Evolutionary conservation across 2,113 vertebrate species (phyloP), one percentile per base, ranked within the genome.

Genomic region (Etheostoma spectabile): DNA sequence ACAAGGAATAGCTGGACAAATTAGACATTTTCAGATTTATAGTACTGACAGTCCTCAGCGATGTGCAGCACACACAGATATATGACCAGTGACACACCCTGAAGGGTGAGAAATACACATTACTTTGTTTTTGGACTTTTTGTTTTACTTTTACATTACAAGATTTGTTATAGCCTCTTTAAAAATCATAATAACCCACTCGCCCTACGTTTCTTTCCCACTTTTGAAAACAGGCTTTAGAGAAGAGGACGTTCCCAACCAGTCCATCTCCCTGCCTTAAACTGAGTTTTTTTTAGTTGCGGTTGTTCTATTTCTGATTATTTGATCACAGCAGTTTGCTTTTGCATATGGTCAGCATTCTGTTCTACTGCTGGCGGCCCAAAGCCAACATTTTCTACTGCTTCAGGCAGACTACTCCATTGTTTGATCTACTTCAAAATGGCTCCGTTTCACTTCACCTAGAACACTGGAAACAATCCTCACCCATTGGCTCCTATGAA

Each of bases 301-400:
- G 35, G 55, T 72, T 35, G 19, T 68, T 84, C 66, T 83, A 72
- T 74, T 84, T 83, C 38, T 42, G 38, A 2, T 42, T 42, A 42
- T 89, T 78, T 83, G 78, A 84, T 67, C 80, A 84, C 76, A 71
- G 66, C 69, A 72, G 64, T 82, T 86, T 86, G 68, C 42, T 70
- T 85, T 88, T 88, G 72, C 82, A 72, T 72, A 10, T 33, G 72
- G 78, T 92, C 84, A 87, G 89, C 82, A 80, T 80, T 88, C 86
- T 88, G 60, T 79, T 64, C 30, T 24, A 70, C 60, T 80, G 42
- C 59, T 62, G 80, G 74, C 62, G 78, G 79, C 62, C 70, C 56
- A 68, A 78, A 80, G 68, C 79, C 71, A 77, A 78, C 42, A 65
- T 72, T 77, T 84, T 77, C 68, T 21, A 33, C 55, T 48, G 81